Evolutionary conservation across 2,888 invertebrate species (phyloP).

Genomic region (Chrysomela aeneicollis): DNA sequence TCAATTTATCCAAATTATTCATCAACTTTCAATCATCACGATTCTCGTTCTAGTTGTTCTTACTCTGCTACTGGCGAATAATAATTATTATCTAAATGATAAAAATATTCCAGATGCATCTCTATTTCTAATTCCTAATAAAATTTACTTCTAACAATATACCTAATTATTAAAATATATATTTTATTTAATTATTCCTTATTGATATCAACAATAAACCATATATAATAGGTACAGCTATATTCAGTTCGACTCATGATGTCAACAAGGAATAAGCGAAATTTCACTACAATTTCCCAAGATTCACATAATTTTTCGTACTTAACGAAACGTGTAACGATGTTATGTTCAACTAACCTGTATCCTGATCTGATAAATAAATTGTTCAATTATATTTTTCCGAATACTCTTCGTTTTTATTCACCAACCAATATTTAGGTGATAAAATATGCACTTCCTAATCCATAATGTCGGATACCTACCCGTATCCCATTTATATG

Average conservation of each 20-base stretch:
- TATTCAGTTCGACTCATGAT: conserved; percentile 55
- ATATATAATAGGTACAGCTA: too few relatives aligned
- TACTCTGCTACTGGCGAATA: not conserved
- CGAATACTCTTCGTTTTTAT: conserved; percentile 26
- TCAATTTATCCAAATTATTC: not conserved
- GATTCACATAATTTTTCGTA: conserved; percentile 51
- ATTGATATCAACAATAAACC: conserved; percentile 31
- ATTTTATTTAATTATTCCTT: conserved; percentile 25
- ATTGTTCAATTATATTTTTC: conserved; percentile 40
- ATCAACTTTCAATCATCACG: not conserved
- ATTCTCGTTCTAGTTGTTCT: not conserved
- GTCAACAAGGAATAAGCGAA: conserved; percentile 54
- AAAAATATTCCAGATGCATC: conserved; percentile 15
- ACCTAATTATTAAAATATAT: conserved; percentile 27
- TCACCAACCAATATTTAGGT: not conserved
- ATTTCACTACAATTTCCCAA: conserved; percentile 48
- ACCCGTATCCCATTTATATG: too few relatives aligned
- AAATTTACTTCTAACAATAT: conserved; percentile 10
- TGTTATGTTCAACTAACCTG: conserved; percentile 58
- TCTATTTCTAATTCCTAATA: conserved; percentile 33
- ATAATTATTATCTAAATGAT: not conserved
- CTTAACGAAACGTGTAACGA: conserved; percentile 56
- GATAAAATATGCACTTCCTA: too few relatives aligned
- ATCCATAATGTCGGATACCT: too few relatives aligned
- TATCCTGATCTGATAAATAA: conserved; percentile 34